Base-by-base conservation (phyloP, 1,140 invertebrate genomes). In the Drosophila ananassae region DNA sequence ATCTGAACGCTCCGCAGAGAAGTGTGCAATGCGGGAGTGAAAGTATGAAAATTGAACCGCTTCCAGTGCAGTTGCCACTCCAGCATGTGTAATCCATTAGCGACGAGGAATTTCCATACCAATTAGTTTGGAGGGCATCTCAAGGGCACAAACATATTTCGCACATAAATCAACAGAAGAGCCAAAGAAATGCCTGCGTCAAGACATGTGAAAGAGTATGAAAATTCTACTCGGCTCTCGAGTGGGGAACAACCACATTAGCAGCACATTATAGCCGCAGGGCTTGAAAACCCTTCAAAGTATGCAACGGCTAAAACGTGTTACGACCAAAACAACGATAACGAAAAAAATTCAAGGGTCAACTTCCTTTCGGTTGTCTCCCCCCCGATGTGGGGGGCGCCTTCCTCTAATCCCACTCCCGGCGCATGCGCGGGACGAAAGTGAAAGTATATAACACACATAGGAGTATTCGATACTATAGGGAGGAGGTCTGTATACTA, bases 381-480 rank as follows among this genome's bases (percentile, higher is more conserved):
- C 25, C 25, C 25, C 25, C 25, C 25, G 25, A 6, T 17, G 17
- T 17, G 41, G 7, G 13, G 41, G 41, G 32, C 0, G 32, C 32
- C 32, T 34, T 17, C 5, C 41, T 34, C 32, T 2, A 10, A 8
- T 10, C 44, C 9, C 3, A 17, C 10, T 50, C 34, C 21, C 8
- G n/a, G 44, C 41, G 82, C 82, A 85, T 87, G 82, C 82, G 82
- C 61, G 28, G 7, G 34, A 39, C 17, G 75, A 85, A 85, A 85
- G 82, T 90, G 72, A 89, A 87, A 87, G 79, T 79, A 76, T 34
- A 76, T 82, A 80, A 28, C 10, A 34, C 28, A 73, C 9, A 63
- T 54, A 75, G 39, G 17, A 24, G 34, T 34, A 46, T 50, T 51
- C 9, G 37, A 17, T 53, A 55, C n/a, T 46, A 57, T 51, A 17